Conservation (phyloP, 92 coral and sea anemone genomes). For the Porites divaricata region DNA sequence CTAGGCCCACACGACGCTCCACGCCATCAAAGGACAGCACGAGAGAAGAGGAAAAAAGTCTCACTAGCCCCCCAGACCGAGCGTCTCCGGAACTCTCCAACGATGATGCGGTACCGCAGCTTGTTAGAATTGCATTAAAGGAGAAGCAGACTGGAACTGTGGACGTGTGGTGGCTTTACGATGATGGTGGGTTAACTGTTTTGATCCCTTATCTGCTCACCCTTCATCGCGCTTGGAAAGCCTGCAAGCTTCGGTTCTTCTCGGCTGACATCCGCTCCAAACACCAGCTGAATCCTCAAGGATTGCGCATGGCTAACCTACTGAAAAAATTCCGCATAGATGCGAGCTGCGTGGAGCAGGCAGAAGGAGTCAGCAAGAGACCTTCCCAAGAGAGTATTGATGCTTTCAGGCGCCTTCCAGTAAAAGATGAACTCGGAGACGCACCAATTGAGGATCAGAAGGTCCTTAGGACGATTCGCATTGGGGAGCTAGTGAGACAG, state of each 20-base stretch:
- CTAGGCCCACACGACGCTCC: conserved; percentile 5
- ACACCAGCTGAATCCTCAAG: conserved; percentile 62
- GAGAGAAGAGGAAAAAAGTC: conserved; percentile 20
- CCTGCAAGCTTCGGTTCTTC: conserved; percentile 88
- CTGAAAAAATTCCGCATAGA: conserved; percentile 94
- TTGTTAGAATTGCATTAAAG: conserved; percentile 11
- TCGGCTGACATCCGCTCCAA: conserved; percentile 84
- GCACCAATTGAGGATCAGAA: conserved; percentile 73
- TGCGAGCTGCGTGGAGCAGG: conserved; percentile 75
- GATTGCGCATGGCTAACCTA: conserved; percentile 86
- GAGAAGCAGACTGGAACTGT: conserved; percentile 87
- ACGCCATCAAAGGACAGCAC: conserved; percentile 6
- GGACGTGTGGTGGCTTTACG: conserved; percentile 99
- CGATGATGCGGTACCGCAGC: not conserved
- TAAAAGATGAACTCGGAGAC: conserved; percentile 74
- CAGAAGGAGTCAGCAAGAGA: conserved; percentile 71
- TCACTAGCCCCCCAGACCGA: conserved; percentile 47
- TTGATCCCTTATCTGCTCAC: conserved; percentile 86
- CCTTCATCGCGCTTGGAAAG: conserved; percentile 87
- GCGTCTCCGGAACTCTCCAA: conserved; percentile 1
- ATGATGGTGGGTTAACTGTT: conserved; percentile 95
- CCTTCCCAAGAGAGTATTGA: conserved; percentile 87
- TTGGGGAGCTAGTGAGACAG: conserved; percentile 89
- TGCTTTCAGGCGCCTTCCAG: conserved; percentile 82
- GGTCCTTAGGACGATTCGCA: conserved; percentile 89